Evolutionary conservation across 2,113 vertebrate species (phyloP).

Genomic region (Seriola aureovittata): DNA sequence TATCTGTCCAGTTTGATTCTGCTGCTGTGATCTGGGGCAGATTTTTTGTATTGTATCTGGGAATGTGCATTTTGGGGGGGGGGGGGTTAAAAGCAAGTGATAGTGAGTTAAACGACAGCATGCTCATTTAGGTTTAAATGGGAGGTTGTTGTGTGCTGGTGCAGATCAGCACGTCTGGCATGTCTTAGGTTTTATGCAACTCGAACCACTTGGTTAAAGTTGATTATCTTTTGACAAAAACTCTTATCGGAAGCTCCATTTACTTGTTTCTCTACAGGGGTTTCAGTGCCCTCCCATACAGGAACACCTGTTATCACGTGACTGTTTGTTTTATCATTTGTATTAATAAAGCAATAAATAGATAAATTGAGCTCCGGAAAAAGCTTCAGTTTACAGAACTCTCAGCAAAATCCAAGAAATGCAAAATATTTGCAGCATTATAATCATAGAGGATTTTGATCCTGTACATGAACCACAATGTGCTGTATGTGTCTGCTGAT

Average conservation of each 20-base stretch:
- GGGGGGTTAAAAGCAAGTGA: neutral
- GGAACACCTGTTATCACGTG: neutral
- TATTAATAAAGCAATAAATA: neutral
- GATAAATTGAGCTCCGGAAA: neutral
- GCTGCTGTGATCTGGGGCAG: slow-evolving; percentile 34
- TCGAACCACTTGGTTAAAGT: no score
- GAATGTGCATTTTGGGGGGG: neutral
- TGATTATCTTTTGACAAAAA: no score
- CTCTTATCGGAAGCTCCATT: no score
- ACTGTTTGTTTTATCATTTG: no score
- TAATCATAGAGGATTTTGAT: neutral
- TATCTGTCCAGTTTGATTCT: slow-evolving; percentile 25
- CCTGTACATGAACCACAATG: no score
- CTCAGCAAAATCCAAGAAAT: neutral
- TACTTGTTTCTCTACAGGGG: neutral
- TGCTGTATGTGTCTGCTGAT: neutral
- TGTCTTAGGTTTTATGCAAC: no score
- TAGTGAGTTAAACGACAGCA: neutral
- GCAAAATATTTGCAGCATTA: neutral
- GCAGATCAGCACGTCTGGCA: neutral
- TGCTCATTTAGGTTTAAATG: neutral
- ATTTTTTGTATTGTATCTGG: slow-evolving; percentile 18
- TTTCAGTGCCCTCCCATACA: neutral
- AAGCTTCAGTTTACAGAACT: neutral
- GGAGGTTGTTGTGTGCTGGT: neutral